Percentiles rank a stretch among this genome's conserved stretches.
phyloP scores from a whole-genome alignment of 1,140 invertebrate species.

The Cherax destructor region DNA sequence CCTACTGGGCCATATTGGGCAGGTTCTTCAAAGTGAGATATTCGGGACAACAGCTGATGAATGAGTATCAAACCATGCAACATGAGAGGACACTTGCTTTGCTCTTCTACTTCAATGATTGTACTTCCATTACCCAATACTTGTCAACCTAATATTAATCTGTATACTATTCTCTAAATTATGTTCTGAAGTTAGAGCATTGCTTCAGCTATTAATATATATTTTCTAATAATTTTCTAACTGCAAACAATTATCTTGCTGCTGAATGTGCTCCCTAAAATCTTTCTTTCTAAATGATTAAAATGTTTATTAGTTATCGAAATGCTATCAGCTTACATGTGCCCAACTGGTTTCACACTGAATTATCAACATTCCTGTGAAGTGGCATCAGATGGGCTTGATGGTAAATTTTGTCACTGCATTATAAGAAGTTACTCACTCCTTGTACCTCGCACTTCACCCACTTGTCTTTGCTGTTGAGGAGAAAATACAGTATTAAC shows the following conservation, averaged over 20 bases:
- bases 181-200: background rate
- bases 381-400: slow-evolving; percentile 22
- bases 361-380: background rate
- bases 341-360: background rate
- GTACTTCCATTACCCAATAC: background rate
- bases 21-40: too few relatives aligned
- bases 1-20: too few relatives aligned
- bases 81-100: background rate
- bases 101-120: background rate
- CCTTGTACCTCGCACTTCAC: slow-evolving; percentile 35
- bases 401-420: background rate
- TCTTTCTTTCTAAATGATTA: background rate
- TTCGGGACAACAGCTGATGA: background rate
- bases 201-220: background rate
- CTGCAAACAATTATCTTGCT: background rate
- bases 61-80: background rate
- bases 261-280: background rate
- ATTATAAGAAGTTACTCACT: slow-evolving; percentile 14
- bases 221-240: background rate
- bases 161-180: background rate
- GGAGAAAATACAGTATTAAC: background rate
- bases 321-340: background rate
- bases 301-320: background rate
- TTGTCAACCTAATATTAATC: background rate
- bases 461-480: slow-evolving; percentile 32